phyloP scores from a whole-genome alignment of 2,113 vertebrate species.

The Callorhinus ursinus region DNA sequence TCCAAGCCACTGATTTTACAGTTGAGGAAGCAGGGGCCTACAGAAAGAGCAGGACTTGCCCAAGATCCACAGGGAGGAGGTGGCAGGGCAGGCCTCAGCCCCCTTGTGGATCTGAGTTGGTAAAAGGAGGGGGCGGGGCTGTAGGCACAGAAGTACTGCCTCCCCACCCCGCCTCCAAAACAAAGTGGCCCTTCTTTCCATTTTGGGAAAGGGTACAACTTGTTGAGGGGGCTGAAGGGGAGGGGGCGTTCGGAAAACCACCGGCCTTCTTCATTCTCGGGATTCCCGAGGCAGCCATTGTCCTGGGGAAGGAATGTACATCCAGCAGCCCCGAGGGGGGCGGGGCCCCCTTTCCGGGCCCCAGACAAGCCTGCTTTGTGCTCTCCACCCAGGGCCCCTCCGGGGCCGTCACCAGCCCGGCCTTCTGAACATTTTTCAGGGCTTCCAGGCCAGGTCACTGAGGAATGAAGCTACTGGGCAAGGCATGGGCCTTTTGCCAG shows the following conservation, averaged over 20 bases:
- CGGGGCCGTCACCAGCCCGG: neutral
- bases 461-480: neutral
- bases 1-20: neutral
- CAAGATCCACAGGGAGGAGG: neutral
- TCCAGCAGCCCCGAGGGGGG: constrained; percentile 22
- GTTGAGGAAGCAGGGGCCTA: neutral
- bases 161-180: neutral
- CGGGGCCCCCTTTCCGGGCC: constrained; percentile 18
- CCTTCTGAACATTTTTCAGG: neutral
- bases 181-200: constrained; percentile 17
- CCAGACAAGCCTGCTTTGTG: constrained; percentile 61
- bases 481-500: neutral
- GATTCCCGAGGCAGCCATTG: constrained; percentile 58
- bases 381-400: neutral
- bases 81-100: neutral
- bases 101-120: neutral
- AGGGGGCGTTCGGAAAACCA: neutral
- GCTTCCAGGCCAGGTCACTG: neutral
- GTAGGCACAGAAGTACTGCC: neutral
- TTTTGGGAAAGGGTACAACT: neutral
- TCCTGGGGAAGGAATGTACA: constrained; percentile 25
- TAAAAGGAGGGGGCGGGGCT: neutral
- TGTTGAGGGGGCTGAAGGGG: neutral
- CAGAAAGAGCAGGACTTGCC: neutral
- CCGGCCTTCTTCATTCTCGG: neutral